phyloP scores from a whole-genome alignment of 1,140 invertebrate genomes.

The Temnothorax curvispinosus region DNA sequence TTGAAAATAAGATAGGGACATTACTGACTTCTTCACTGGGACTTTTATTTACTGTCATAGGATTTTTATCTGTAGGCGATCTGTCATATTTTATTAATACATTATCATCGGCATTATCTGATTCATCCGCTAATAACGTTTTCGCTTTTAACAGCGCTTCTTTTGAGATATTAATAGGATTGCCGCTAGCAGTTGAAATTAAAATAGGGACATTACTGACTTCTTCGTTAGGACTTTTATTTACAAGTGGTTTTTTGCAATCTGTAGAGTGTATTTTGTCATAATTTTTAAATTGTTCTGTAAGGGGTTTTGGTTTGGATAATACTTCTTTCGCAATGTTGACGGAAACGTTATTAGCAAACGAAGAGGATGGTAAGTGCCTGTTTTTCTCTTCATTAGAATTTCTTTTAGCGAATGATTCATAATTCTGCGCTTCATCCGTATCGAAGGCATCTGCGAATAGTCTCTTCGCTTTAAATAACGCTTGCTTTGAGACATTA shows the following conservation, averaged over 20 bases:
- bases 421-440: not conserved
- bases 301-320: not conserved
- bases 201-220: constrained; percentile 2
- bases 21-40: not conserved
- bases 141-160: constrained; percentile 64
- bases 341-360: not conserved
- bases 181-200: constrained; percentile 77
- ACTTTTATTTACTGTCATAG: not conserved
- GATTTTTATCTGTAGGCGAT: not conserved
- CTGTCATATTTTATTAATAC: not conserved
- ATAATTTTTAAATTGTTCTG: not conserved
- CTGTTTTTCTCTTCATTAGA: constrained; percentile 1
- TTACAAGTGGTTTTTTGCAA: not conserved
- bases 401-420: not conserved
- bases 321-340: not conserved
- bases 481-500: constrained; percentile 52
- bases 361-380: not conserved
- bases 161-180: constrained; percentile 56
- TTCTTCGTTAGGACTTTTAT: constrained; percentile 3
- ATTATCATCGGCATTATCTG: not conserved
- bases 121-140: constrained; percentile 36
- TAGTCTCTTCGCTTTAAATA: constrained; percentile 61
- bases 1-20: constrained; percentile 51
- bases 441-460: constrained; percentile 41
- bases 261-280: not conserved